Base-by-base conservation (phyloP, 1,140 invertebrate species). In the Drosophila guanche region DNA sequence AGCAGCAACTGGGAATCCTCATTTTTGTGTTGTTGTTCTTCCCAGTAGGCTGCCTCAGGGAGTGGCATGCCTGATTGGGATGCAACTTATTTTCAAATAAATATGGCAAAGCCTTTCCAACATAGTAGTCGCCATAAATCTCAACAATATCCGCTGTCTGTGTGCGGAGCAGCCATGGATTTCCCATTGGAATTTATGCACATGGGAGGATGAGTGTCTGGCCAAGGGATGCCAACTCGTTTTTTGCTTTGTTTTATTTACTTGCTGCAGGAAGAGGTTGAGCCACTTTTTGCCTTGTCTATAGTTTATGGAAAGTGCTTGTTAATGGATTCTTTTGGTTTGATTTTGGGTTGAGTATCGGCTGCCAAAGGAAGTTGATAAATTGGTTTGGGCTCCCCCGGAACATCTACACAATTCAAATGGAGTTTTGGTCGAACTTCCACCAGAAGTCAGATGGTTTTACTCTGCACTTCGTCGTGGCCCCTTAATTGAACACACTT, bases 141-240 rank as follows among this genome's bases (percentile, higher is more conserved):
- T 85, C 60, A 80, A 81, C 81, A 77, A 80, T 80, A 77, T 85
- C 81, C 81, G 81, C 76, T 86, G 68, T 69, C 73, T 78, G 53
- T 50, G 40, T 14, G 61, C 3, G 25, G 29, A 20, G 57, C 61
- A 58, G 57, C 46, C 65, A 76, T 76, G 73, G 79, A 73, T 78
- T 85, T 68, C 51, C 43, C 46, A 70, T 76, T 74, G 63, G 72
- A 81, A 85, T 86, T 86, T 85, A 86, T 85, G 77, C 77, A 71
- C 61, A 58, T 63, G 42, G 57, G 66, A 66, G 50, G 27, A 33
- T 33, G 33, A 12, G 33, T 57, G 57, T 61, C 58, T 61, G 56
- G 65, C 54, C 55, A 43, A 42, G 47, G 68, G 56, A 43, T 55
- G 50, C 47, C 58, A 86, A 85, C 70, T 79, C 75, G 63, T 71